These are phyloP conservation scores for Phrynosoma blainvillii DNA, from an alignment of 2,113 vertebrate species.

Conservation along the genomic window DNA sequence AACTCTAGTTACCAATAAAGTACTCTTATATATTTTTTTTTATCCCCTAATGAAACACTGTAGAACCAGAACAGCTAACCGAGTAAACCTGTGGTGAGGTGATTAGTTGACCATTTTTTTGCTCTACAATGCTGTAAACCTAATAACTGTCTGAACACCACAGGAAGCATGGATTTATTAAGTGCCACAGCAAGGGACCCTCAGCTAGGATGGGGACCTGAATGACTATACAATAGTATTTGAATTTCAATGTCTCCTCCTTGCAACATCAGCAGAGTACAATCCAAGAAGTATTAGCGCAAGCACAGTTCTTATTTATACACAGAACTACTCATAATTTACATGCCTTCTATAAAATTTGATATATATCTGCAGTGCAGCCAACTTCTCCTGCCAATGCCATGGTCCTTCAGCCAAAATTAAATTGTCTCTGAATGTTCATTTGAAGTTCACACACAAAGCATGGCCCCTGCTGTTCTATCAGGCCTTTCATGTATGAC, in stretches of 20 bases:
- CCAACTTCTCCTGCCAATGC: slow-evolving; percentile 26
- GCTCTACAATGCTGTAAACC: background rate
- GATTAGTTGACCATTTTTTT: background rate
- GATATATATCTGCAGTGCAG: slow-evolving; percentile 13
- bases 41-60: background rate
- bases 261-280: background rate
- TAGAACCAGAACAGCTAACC: background rate
- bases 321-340: slow-evolving; percentile 1
- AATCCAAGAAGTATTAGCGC: background rate
- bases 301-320: background rate
- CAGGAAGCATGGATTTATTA: background rate
- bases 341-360: slow-evolving; percentile 17
- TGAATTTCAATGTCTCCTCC: background rate
- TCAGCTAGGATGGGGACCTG: background rate
- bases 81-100: background rate
- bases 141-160: background rate
- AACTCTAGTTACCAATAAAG: background rate
- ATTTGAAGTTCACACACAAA: slow-evolving; percentile 40
- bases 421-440: slow-evolving; percentile 43
- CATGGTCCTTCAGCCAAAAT: slow-evolving; percentile 32
- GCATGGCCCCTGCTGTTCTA: slow-evolving; percentile 27
- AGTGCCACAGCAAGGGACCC: background rate
- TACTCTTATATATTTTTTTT: background rate
- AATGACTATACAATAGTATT: background rate
- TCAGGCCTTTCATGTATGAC: slow-evolving; percentile 23